Evolutionary conservation across 2,888 invertebrate genomes (phyloP).

Genomic region (Chromoteleia sp.): DNA sequence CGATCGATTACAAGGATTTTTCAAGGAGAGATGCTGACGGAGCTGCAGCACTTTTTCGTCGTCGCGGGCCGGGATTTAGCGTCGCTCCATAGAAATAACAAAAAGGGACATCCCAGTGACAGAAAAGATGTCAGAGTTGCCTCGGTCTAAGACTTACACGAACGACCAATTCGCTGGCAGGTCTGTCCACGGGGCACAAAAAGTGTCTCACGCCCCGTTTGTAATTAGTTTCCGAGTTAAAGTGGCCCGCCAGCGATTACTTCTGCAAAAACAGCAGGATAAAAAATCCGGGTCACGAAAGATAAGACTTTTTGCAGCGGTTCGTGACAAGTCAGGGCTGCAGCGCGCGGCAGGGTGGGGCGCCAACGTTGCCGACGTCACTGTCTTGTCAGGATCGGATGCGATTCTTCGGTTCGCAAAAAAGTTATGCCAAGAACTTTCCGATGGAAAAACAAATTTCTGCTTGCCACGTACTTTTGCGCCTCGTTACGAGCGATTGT

Average conservation of each 20-base stretch:
- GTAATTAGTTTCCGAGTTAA: slow-evolving; percentile 82
- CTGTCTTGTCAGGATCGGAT: slow-evolving; percentile 68
- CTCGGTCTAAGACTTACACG: slow-evolving; percentile 26
- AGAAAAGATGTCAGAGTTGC: slow-evolving; percentile 72
- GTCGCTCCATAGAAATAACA: slow-evolving; percentile 31
- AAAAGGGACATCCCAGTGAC: slow-evolving; percentile 37
- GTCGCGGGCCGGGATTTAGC: slow-evolving; percentile 8
- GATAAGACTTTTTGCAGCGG: slow-evolving; percentile 76
- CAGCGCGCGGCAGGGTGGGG: slow-evolving; percentile 36
- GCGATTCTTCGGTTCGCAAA: slow-evolving; percentile 23
- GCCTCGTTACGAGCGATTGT: slow-evolving; percentile 34
- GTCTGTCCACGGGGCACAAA: slow-evolving; percentile 73
- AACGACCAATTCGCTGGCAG: slow-evolving; percentile 39
- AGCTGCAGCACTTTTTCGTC: background rate
- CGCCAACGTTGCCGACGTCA: slow-evolving; percentile 60
- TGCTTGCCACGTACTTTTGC: slow-evolving; percentile 2
- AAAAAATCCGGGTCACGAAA: slow-evolving; percentile 76
- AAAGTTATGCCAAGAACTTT: slow-evolving; percentile 53
- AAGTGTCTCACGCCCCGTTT: slow-evolving; percentile 77
- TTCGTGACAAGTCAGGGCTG: slow-evolving; percentile 75
- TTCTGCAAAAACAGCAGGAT: slow-evolving; percentile 71
- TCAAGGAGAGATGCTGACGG: slow-evolving; percentile 16
- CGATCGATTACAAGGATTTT: slow-evolving; percentile 21
- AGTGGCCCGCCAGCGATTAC: slow-evolving; percentile 75
- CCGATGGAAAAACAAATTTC: slow-evolving; percentile 45